These are phyloP conservation scores for Amiota minor DNA, from an alignment of 2,888 invertebrate genomes.

Conservation along the genomic window DNA sequence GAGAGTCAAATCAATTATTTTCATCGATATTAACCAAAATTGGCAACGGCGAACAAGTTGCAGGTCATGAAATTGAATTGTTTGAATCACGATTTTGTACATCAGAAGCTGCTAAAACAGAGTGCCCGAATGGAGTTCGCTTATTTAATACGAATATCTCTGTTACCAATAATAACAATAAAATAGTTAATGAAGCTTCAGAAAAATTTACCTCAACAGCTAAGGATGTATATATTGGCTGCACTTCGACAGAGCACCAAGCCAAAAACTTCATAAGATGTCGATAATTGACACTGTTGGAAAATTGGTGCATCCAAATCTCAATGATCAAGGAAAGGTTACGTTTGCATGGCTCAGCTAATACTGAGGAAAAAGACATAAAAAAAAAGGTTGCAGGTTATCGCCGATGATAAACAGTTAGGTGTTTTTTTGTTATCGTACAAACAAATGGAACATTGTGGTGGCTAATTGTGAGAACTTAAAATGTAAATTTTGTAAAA, in stretches of 20 bases:
- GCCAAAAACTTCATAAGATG: background rate
- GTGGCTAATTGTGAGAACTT: no score
- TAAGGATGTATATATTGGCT: no score
- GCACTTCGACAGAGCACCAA: slow-evolving; percentile 1
- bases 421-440: no score
- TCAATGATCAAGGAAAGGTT: background rate
- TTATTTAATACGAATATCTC: background rate
- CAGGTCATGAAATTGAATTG: background rate
- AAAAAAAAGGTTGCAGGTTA: background rate
- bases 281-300: background rate
- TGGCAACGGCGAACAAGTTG: background rate
- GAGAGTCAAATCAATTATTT: background rate
- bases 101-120: no score
- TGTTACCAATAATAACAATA: background rate
- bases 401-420: no score
- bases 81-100: background rate
- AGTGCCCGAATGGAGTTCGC: background rate
- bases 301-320: background rate
- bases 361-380: no score
- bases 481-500: no score
- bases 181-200: background rate
- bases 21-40: background rate
- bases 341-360: background rate
- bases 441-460: no score
- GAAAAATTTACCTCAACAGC: no score